Evolutionary conservation across 2,797 vertebrate species (phyloP).

Genomic region (Sphenodon punctatus): DNA sequence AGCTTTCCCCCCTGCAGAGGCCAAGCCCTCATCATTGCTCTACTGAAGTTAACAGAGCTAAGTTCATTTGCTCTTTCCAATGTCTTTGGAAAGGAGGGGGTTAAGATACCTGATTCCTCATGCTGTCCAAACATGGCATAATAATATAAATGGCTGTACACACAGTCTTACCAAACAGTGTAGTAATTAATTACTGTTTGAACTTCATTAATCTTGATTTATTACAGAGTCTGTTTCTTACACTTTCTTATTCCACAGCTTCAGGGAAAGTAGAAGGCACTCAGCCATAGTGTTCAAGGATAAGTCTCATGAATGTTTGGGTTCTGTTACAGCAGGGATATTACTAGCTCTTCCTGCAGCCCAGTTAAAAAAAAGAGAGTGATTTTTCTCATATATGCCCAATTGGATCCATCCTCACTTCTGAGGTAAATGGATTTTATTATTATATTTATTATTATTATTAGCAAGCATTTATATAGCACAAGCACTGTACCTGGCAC

Average conservation of each 20-base stretch:
- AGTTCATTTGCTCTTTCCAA: no score
- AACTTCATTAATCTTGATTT: constrained; percentile 70
- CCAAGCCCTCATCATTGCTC: background rate
- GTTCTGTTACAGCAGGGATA: background rate
- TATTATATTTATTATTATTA: no score
- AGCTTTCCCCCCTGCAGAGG: background rate
- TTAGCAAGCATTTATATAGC: no score
- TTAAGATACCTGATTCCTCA: rapidly evolving
- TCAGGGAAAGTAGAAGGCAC: background rate
- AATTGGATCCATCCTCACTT: no score
- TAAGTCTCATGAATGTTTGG: background rate
- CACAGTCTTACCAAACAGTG: background rate
- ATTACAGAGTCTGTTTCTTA: background rate
- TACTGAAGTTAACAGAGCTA: background rate
- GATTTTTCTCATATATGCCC: background rate
- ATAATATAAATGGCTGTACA: background rate
- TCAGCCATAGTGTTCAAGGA: background rate
- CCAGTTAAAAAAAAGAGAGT: background rate
- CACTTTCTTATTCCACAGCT: background rate
- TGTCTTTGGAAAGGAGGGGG: background rate
- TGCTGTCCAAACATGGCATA: background rate
- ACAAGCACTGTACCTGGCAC: no score
- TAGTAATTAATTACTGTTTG: constrained; percentile 44
- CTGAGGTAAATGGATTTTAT: rapidly evolving
- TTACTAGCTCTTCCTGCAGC: background rate